phyloP scores from a whole-genome alignment of 2,797 vertebrate species.

The Dicrostonyx torquatus region DNA sequence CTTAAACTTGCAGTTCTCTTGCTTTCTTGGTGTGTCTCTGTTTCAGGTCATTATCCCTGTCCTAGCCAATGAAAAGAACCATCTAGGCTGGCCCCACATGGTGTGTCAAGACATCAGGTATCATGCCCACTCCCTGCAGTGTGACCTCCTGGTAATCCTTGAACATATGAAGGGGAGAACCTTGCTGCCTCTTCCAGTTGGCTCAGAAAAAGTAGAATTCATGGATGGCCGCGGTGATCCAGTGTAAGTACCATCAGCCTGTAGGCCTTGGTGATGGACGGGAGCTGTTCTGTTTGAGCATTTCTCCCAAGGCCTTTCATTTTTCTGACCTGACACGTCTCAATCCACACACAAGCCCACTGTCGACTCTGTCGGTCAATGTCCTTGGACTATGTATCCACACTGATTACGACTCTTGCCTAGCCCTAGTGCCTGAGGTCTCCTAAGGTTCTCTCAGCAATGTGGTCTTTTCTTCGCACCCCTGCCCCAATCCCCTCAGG shows the following conservation, averaged over 20 bases:
- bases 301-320: neutral
- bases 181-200: constrained; percentile 91
- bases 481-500: neutral
- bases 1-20: neutral
- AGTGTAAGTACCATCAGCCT: constrained; percentile 85
- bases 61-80: constrained; percentile 91
- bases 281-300: neutral
- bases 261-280: neutral
- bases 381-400: neutral
- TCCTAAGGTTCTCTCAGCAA: neutral
- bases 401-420: neutral
- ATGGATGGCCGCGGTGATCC: constrained; percentile 84
- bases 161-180: constrained; percentile 93
- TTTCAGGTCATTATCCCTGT: constrained; percentile 91
- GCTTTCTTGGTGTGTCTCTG: neutral
- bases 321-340: neutral
- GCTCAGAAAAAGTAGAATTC: constrained; percentile 86
- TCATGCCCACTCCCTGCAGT: constrained; percentile 89
- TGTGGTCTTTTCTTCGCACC: neutral
- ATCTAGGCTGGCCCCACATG: constrained; percentile 90
- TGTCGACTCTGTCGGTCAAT: neutral
- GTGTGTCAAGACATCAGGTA: constrained; percentile 90
- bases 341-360: neutral
- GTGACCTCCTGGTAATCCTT: constrained; percentile 87
- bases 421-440: neutral